Conservation (phyloP, 2,113 vertebrate genomes). For the Tauraco erythrolophus region DNA sequence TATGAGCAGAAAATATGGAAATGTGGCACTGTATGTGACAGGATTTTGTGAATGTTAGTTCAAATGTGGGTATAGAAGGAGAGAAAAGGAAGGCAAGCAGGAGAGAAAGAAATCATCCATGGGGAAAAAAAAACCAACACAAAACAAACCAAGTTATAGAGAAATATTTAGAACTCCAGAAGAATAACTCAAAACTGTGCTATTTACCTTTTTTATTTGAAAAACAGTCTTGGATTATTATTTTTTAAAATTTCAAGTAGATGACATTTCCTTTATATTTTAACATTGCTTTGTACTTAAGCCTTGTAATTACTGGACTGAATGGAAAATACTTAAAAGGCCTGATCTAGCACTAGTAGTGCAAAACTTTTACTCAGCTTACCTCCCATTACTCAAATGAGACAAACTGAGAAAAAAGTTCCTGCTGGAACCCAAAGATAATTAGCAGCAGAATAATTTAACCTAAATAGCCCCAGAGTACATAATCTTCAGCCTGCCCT, state of each 20-base stretch:
- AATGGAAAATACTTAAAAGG: neutral
- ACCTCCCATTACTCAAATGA: neutral
- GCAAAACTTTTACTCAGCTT: neutral
- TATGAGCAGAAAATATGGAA: neutral
- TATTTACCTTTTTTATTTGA: neutral
- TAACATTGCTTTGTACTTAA: neutral
- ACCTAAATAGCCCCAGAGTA: neutral
- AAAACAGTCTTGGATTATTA: neutral
- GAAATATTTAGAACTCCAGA: neutral
- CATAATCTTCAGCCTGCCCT: neutral
- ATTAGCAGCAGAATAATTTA: neutral
- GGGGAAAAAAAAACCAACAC: neutral
- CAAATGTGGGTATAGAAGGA: neutral
- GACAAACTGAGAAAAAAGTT: neutral
- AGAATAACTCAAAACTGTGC: neutral
- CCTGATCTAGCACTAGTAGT: neutral
- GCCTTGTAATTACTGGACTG: neutral
- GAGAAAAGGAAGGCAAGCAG: neutral
- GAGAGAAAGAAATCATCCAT: neutral
- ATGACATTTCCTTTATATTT: neutral
- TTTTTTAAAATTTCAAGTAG: neutral
- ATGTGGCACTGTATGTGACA: neutral
- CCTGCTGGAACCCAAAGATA: neutral
- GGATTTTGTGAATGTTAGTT: neutral
- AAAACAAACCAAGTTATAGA: neutral